Base-by-base conservation (phyloP, 1,140 invertebrate genomes). In the Drosophila carrolli region DNA sequence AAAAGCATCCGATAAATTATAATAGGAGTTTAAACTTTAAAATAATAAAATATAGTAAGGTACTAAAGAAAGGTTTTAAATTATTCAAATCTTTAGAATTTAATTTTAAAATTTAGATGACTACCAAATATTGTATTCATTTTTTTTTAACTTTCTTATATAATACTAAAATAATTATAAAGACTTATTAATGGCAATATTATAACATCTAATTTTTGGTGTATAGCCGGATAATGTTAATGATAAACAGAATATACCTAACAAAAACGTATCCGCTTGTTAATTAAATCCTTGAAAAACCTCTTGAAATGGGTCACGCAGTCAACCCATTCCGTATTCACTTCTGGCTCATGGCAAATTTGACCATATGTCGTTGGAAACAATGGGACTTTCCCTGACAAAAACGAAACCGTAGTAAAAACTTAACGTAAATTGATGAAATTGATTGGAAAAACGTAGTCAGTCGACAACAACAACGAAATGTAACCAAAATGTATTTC, bases 391-490 rank as follows among this genome's bases (percentile, higher is more conserved):
- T 74, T 74, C 71, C 71, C 57, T 48, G 23, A 60, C 32, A 61
- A 56, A 57, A 61, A 53, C n/a, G 41, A 65, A 54, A 35, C 47
- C 59, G 53, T 50, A 38, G 60, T 44, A 70, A 60, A 78, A 83
- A 75, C 77, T 79, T 63, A 55, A 75, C 63, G 60, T 71, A 78
- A 83, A 83, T 83, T 79, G 60, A 71, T 83, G 71, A 83, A 83
- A 83, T 83, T 79, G 80, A 83, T 79, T 83, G 80, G 80, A 79
- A 83, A 83, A 83, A 83, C 75, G 80, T 83, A 83, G 40, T 53
- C 59, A 58, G 59, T 38, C 32, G 19, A 44, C 29, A 56, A 40
- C 41, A 53, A 58, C 46, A 72, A 74, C 61, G 50, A 72, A 77
- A 81, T 62, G 66, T 46, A 81, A 72, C 57, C 48, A 78, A 81